Conservation (phyloP, 1,140 invertebrate species). For the Brachionus sp. region DNA sequence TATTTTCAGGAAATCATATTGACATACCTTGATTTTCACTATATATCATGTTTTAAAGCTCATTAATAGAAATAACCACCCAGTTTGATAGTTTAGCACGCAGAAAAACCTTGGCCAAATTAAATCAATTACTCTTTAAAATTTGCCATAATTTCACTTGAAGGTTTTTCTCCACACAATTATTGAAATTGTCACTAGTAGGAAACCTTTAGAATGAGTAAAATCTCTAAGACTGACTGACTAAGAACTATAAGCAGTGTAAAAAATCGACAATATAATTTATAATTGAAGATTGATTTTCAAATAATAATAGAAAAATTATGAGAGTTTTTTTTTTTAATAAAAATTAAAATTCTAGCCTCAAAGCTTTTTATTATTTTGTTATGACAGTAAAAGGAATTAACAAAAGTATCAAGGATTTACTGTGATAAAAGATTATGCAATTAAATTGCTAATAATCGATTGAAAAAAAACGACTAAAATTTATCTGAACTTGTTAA, state of each 20-base stretch:
- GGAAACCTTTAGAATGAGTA: background rate
- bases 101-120: background rate
- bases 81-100: background rate
- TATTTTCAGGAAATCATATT: background rate
- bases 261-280: background rate
- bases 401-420: background rate
- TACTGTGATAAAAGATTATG: background rate
- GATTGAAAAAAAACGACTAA: background rate
- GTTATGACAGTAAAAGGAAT: background rate
- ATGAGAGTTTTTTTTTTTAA: background rate
- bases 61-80: background rate
- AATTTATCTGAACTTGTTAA: background rate
- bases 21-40: background rate
- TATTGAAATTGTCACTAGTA: background rate
- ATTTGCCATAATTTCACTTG: background rate
- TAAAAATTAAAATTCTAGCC: background rate
- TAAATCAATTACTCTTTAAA: background rate
- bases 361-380: background rate
- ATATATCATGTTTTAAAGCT: background rate
- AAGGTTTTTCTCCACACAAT: background rate
- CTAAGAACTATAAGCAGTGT: background rate
- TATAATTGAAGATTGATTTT: background rate
- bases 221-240: background rate
- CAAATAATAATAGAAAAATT: background rate
- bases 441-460: background rate